Evolutionary conservation across 2,113 vertebrate species (phyloP).

Genomic region (Anthoscopus minutus): DNA sequence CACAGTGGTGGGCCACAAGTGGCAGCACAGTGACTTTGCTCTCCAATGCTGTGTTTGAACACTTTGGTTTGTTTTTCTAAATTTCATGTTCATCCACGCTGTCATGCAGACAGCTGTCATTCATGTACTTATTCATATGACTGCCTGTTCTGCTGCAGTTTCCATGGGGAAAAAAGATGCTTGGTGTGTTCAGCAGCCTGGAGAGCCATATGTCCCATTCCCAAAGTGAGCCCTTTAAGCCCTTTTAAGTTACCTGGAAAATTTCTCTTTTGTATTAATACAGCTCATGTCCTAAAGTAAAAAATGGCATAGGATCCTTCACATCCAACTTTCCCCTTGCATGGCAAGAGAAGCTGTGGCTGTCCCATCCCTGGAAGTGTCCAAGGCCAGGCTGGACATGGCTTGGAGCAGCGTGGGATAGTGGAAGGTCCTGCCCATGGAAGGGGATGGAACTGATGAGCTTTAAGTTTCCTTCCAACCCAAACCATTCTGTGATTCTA

Average conservation of each 20-base stretch:
- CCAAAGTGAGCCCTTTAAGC: background rate
- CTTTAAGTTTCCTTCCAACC: background rate
- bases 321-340: background rate
- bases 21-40: background rate
- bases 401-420: background rate
- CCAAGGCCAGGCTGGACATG: accelerated
- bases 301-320: background rate
- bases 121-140: background rate
- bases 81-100: background rate
- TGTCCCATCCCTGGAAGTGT: background rate
- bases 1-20: background rate
- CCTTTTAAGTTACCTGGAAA: background rate
- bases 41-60: background rate
- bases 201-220: accelerated
- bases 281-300: background rate
- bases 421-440: background rate
- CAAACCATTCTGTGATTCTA: background rate
- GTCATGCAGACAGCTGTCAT: background rate
- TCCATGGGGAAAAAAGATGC: background rate
- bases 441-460: background rate
- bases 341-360: background rate
- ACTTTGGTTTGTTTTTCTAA: background rate
- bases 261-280: background rate
- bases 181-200: background rate
- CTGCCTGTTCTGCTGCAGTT: background rate